Evolutionary conservation across 2,797 vertebrate species (phyloP).

Genomic region (Astyanax mexicanus): DNA sequence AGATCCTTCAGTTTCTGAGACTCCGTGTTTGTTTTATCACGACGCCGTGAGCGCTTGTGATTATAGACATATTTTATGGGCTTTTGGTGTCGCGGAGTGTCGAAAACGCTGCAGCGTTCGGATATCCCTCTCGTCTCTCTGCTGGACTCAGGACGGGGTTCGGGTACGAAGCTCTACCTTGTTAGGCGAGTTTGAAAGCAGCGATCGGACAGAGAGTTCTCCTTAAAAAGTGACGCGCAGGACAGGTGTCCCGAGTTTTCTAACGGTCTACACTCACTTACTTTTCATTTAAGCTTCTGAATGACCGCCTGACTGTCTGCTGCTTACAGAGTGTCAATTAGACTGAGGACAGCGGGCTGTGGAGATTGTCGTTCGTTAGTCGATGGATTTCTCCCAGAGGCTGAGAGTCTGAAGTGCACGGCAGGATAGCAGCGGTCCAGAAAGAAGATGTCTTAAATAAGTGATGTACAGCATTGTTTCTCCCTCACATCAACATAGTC

Average conservation of each 20-base stretch:
- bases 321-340: constrained; percentile 1
- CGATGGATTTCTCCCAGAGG: not conserved
- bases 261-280: not conserved
- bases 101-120: not conserved
- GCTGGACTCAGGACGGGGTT: not conserved
- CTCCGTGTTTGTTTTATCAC: not conserved
- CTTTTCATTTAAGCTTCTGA: not conserved
- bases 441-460: too few species aligned
- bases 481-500: too few species aligned
- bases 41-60: constrained; percentile 29
- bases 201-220: not conserved
- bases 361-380: not conserved
- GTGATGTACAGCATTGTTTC: too few species aligned
- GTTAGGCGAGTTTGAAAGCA: constrained; percentile 2
- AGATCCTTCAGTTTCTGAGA: constrained; percentile 63
- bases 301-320: not conserved
- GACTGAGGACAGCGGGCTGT: not conserved
- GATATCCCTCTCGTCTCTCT: not conserved
- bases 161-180: not conserved
- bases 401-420: not conserved
- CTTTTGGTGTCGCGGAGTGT: constrained; percentile 21
- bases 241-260: constrained; percentile 9
- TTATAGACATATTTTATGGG: constrained; percentile 30
- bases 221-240: not conserved
- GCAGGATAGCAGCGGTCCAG: not conserved